These are phyloP conservation scores for Ageneiosus marmoratus DNA, from an alignment of 2,113 vertebrate species.

Conservation along the genomic window DNA sequence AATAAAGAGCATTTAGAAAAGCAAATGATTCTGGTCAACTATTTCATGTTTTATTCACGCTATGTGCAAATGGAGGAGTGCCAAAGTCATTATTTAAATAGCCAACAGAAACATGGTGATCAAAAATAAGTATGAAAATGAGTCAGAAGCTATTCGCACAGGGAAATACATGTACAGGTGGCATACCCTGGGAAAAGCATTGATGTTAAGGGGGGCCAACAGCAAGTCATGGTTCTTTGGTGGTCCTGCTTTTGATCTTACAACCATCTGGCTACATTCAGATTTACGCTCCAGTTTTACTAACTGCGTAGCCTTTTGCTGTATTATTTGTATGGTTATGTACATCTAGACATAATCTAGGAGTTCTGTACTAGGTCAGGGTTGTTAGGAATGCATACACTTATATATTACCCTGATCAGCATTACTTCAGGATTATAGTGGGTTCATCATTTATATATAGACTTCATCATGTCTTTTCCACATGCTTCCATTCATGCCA, in stretches of 20 bases:
- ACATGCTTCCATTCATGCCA: background rate
- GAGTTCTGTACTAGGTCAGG: background rate
- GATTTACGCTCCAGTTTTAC: background rate
- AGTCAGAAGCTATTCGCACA: background rate
- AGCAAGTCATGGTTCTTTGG: background rate
- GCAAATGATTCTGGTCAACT: slow-evolving; percentile 21
- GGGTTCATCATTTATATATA: background rate
- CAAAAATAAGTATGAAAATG: slow-evolving; percentile 1
- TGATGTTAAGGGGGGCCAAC: background rate
- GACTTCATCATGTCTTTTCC: background rate
- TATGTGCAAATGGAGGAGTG: background rate
- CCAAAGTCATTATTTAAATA: slow-evolving; percentile 16
- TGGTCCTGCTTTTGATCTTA: background rate
- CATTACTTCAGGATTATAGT: background rate
- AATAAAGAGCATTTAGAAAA: slow-evolving; percentile 35
- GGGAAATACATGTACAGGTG: background rate
- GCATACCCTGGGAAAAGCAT: background rate
- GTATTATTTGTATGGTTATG: background rate
- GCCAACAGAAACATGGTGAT: slow-evolving; percentile 3
- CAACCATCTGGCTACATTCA: background rate
- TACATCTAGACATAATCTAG: background rate
- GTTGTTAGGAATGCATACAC: background rate
- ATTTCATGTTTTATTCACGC: slow-evolving; percentile 7
- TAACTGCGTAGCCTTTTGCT: background rate
- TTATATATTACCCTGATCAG: background rate